Evolutionary conservation across 2,797 vertebrate genomes (phyloP), one percentile per base, ranked within the genome.

Genomic region (Phoxinus dragarum): DNA sequence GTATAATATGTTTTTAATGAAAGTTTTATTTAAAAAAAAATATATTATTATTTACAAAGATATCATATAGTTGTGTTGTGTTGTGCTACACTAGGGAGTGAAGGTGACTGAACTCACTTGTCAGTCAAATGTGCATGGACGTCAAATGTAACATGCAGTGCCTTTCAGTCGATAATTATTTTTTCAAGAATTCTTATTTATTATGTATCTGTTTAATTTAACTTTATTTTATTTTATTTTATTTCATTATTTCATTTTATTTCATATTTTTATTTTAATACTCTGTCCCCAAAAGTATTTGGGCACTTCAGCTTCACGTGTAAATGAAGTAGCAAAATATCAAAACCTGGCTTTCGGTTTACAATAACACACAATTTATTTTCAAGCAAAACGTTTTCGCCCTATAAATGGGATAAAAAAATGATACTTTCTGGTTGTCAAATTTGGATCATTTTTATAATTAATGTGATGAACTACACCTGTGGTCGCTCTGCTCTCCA

Each of bases 391-490:
- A 72, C 0, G 19, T 17, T 68, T 38, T 68, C 36, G 4, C 1
- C 42, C 27, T 8, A 8, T 14, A 14, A 71, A 23, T 12, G 3
- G 21, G 36, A 71, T 14, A 12, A 42, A 27, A 27, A 71, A 42
- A 69, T 69, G 1, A 72, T 4, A 31, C 16, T 34, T 49, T 49
- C 4, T 73, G 14, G n/a, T 49, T 47, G 16, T 47, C 17, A 73
- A 49, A 73, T 44, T 49, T 49, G 7, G 42, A 47, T 61, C n/a
- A 73, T 47, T 14, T 73, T 73, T n/a, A 49, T 11, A 73, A 27
- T 34, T 49, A 34, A 73, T 73, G 71, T 73, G 27, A 49, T 49
- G 4, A 73, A 73, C 71, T 73, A 16, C n/a, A 47, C 42, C n/a
- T 31, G n/a, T 73, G 42, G 42, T 73, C 16, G 17, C 42, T 47